These are phyloP conservation scores for Tiliqua scincoides DNA, from an alignment of 2,113 vertebrate genomes.

Conservation along the genomic window DNA sequence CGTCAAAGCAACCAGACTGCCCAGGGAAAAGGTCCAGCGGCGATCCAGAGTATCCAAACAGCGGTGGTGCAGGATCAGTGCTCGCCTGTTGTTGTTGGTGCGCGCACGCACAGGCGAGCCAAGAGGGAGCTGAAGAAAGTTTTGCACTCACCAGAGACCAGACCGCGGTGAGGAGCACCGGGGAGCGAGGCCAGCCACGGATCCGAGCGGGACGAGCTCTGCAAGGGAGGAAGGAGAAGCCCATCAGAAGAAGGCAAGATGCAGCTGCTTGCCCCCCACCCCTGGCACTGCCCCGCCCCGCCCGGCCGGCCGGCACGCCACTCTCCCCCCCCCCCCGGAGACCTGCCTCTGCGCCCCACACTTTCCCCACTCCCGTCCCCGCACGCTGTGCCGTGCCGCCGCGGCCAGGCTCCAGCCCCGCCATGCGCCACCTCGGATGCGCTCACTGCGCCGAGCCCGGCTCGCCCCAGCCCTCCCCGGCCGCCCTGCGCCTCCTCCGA, in stretches of 20 bases:
- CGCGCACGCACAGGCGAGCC: not conserved
- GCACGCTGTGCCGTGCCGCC: not conserved
- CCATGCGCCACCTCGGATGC: not conserved
- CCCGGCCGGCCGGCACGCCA: not conserved
- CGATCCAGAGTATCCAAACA: constrained; percentile 56
- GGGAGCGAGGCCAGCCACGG: not conserved
- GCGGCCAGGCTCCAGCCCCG: not conserved
- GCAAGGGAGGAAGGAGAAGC: not conserved
- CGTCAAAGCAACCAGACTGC: not conserved
- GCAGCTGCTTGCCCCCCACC: not conserved
- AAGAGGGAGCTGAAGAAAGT: not conserved
- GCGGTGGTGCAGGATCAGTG: not conserved
- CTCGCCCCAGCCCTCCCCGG: not conserved
- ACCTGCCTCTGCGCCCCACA: not conserved
- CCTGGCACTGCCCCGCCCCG: not conserved
- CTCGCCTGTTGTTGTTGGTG: not conserved
- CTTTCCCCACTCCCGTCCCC: constrained; percentile 34
- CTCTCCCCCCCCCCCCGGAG: not conserved
- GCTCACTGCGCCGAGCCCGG: not conserved
- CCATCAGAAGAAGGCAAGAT: not conserved
- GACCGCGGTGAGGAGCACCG: not conserved
- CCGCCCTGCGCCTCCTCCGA: not conserved
- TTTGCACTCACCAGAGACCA: not conserved
- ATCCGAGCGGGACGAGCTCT: not conserved
- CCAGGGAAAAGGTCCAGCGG: not conserved